These are phyloP conservation scores for Anarsia innoxiella DNA, from an alignment of 2,888 invertebrate genomes.

Conservation along the genomic window DNA sequence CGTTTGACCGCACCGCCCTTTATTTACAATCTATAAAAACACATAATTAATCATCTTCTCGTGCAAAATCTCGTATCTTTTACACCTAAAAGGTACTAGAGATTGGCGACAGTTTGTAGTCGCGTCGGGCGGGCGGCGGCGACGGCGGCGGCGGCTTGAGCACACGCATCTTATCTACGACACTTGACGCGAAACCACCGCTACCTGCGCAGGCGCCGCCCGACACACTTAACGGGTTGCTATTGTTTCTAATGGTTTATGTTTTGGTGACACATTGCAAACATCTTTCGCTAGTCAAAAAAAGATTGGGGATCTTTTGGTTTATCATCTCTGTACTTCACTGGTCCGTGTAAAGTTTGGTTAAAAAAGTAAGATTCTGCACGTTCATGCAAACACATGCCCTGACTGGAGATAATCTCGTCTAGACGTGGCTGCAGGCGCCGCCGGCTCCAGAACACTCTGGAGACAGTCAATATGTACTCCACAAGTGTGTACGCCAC, in stretches of 20 bases:
- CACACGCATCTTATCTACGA: constrained; percentile 33
- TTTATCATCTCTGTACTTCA: neutral
- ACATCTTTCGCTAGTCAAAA: constrained; percentile 1
- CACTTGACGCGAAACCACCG: constrained; percentile 44
- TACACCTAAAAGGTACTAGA: constrained; percentile 9
- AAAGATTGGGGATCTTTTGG: neutral
- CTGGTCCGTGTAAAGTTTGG: constrained; percentile 9
- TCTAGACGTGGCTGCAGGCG: constrained; percentile 32
- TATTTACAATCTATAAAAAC: no score
- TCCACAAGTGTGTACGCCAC: constrained; percentile 22
- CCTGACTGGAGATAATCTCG: constrained; percentile 31
- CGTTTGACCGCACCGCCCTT: no score
- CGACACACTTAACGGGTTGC: constrained; percentile 50
- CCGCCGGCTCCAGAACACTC: constrained; percentile 15
- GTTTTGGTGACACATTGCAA: constrained; percentile 16
- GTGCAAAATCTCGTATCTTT: no score
- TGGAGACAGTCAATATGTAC: constrained; percentile 11
- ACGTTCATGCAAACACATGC: constrained; percentile 24
- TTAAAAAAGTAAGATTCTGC: constrained; percentile 10
- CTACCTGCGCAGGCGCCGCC: constrained; percentile 40
- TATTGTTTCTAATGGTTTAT: constrained; percentile 32
- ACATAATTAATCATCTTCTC: no score
- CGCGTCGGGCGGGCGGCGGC: constrained; percentile 25
- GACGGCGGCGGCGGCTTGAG: constrained; percentile 24
- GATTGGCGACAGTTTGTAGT: constrained; percentile 30